Percentiles rank a stretch among this genome's conserved stretches.
Conservation (phyloP, 2,888 invertebrate species). For the Chymomyza caudatula region DNA sequence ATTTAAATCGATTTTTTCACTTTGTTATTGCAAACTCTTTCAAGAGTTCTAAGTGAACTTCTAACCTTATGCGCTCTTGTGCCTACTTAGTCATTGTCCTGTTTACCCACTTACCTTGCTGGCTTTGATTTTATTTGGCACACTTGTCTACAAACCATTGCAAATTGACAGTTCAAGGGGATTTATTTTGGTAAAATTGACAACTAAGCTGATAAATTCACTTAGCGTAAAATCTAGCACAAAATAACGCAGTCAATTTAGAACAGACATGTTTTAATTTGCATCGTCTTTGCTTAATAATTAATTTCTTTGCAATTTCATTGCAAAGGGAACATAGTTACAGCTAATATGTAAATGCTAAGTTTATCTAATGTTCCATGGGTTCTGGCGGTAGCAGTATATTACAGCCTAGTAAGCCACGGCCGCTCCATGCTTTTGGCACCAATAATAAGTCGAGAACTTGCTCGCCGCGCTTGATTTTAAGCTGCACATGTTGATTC, state of each 20-base stretch:
- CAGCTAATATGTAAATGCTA: neutral
- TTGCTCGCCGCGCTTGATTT: constrained; percentile 80
- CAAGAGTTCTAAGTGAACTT: neutral
- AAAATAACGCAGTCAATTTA: neutral
- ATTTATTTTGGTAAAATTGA: neutral
- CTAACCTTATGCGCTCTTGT: neutral
- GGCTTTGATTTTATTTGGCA: constrained; percentile 30
- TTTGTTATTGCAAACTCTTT: neutral
- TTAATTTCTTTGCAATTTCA: neutral
- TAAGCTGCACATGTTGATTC: constrained; percentile 79
- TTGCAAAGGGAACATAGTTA: neutral
- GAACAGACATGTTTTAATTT: neutral
- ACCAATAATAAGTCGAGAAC: constrained; percentile 81
- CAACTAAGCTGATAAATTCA: constrained; percentile 7
- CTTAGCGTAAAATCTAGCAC: neutral
- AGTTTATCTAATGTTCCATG: constrained; percentile 38
- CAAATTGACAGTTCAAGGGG: constrained; percentile 7
- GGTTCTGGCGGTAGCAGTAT: constrained; percentile 78
- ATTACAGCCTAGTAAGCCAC: constrained; percentile 87
- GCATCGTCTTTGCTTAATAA: neutral
- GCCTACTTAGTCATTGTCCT: too few relatives aligned
- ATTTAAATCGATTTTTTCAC: neutral
- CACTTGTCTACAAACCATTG: constrained; percentile 25
- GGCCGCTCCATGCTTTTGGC: constrained; percentile 88
- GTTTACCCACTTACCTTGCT: neutral